phyloP scores from a whole-genome alignment of 1,140 invertebrate species.

The Atta texana region DNA sequence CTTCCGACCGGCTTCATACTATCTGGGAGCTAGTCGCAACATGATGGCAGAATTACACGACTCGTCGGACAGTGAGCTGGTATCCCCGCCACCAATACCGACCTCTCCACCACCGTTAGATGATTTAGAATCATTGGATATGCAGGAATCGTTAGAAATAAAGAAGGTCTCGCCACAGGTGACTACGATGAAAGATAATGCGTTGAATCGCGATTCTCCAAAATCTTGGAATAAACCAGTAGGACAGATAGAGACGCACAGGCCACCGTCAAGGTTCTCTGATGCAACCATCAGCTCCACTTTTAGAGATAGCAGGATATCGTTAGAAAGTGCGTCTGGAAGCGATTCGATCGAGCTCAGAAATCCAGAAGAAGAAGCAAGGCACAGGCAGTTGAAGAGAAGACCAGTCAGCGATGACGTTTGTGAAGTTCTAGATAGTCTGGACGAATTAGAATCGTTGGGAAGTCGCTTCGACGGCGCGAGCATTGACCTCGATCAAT shows the following conservation, averaged over 20 bases:
- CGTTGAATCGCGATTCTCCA: conserved; percentile 70
- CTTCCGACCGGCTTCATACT: conserved; percentile 95
- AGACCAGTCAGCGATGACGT: conserved; percentile 90
- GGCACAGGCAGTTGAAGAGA: conserved; percentile 88
- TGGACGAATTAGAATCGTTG: conserved; percentile 88
- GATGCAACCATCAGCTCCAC: conserved; percentile 78
- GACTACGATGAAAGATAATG: conserved; percentile 65
- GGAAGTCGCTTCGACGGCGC: conserved; percentile 88
- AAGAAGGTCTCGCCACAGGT: conserved; percentile 79
- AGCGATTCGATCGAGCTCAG: conserved; percentile 86
- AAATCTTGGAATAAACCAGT: conserved; percentile 80
- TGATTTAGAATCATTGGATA: conserved; percentile 87
- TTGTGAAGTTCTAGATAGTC: conserved; percentile 84
- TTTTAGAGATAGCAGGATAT: conserved; percentile 80
- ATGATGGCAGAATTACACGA: conserved; percentile 90
- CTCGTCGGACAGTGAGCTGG: conserved; percentile 93
- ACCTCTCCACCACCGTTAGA: conserved; percentile 91
- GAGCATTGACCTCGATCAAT: conserved; percentile 89
- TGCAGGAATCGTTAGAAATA: conserved; percentile 79
- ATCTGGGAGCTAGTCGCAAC: conserved; percentile 89
- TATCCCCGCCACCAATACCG: conserved; percentile 93
- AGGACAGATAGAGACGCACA: conserved; percentile 77
- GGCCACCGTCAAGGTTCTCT: conserved; percentile 78
- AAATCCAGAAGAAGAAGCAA: conserved; percentile 87
- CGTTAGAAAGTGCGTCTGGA: conserved; percentile 81